Evolutionary conservation across 1,140 invertebrate genomes (phyloP).

Genomic region (Drosophila nikananu): DNA sequence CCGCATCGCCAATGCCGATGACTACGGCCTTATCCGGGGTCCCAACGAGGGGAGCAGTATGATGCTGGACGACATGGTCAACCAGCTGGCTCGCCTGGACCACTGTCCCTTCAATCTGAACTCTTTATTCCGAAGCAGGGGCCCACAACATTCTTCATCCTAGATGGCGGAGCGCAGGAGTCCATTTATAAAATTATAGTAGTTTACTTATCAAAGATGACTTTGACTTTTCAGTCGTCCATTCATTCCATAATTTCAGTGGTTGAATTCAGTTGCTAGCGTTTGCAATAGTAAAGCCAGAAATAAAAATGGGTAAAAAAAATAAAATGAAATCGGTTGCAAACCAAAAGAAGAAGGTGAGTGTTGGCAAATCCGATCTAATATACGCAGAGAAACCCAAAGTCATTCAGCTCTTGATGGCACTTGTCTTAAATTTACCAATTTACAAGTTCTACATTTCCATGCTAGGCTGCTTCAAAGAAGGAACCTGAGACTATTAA

Average conservation of each 20-base stretch:
- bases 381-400: background rate
- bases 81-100: conserved; percentile 31
- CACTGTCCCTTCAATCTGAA: conserved; percentile 24
- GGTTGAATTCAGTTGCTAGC: background rate
- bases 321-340: conserved; percentile 20
- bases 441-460: background rate
- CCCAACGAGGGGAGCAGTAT: conserved; percentile 26
- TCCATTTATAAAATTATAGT: conserved; percentile 9
- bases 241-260: background rate
- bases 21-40: conserved; percentile 24
- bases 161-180: background rate
- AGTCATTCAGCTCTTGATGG: background rate
- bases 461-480: background rate
- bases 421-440: background rate
- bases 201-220: conserved; percentile 3
- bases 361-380: background rate
- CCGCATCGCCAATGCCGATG: conserved; percentile 40
- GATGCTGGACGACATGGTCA: conserved; percentile 32
- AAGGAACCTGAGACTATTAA: background rate
- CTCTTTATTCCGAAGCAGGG: conserved; percentile 6
- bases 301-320: conserved; percentile 42
- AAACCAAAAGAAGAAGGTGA: conserved; percentile 35
- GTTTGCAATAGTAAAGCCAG: background rate
- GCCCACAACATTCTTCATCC: conserved; percentile 9
- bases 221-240: conserved; percentile 1